A percentile compares a stretch with the other conserved stretches of the same genome.
Evolutionary conservation across 2,888 invertebrate species (phyloP).

Genomic region (Ochropleura plecta): DNA sequence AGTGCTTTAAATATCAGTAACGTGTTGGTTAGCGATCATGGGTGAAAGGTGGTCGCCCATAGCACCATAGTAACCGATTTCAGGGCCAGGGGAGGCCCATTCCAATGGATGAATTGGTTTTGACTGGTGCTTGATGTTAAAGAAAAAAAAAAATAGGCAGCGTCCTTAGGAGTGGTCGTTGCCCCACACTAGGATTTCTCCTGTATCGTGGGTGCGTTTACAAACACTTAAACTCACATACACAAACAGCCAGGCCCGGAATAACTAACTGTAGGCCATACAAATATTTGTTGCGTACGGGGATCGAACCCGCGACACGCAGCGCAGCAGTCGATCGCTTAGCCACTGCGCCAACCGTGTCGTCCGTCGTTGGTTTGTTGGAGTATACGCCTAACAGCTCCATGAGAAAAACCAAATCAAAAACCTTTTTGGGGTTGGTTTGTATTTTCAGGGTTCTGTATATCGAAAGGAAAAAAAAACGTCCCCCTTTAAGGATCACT

Average conservation of each 20-base stretch:
- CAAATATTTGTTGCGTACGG: too few species aligned
- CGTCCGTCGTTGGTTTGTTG: neutral
- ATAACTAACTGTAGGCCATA: too few species aligned
- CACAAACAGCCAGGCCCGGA: too few species aligned
- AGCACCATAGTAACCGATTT: neutral
- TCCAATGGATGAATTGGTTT: conserved; percentile 16
- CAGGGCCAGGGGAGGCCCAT: conserved; percentile 26
- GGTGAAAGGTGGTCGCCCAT: conserved; percentile 52
- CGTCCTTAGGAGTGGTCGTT: neutral
- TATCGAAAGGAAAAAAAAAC: too few species aligned
- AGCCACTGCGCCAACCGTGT: too few species aligned
- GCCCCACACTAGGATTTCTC: too few species aligned
- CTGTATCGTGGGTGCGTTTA: too few species aligned
- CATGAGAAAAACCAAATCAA: neutral
- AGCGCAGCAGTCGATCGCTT: too few species aligned
- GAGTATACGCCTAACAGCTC: neutral
- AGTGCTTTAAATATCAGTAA: conserved; percentile 32
- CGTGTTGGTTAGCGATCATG: conserved; percentile 31
- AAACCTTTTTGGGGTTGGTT: neutral
- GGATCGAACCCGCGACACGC: too few species aligned
- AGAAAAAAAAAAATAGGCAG: too few species aligned
- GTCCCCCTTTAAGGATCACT: too few species aligned
- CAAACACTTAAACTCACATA: too few species aligned
- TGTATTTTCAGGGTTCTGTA: neutral
- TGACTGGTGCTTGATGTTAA: neutral